Conservation (phyloP, 2,797 vertebrate species). For the Phataginus tetradactyla region DNA sequence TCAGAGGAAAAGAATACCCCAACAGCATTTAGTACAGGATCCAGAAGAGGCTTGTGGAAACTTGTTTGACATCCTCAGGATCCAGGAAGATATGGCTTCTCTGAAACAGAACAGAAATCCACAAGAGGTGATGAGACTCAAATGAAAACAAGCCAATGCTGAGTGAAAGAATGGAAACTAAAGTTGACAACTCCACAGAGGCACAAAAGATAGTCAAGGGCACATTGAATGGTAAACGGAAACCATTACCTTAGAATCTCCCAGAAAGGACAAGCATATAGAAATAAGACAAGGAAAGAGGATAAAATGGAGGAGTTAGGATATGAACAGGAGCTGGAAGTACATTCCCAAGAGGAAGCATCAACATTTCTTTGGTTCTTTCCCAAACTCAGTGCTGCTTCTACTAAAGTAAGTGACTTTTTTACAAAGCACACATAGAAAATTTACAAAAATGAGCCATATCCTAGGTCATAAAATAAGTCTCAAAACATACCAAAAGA, state of each 20-base stretch:
- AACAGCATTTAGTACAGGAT: not conserved
- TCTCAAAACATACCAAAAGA: not conserved
- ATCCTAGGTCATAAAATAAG: not conserved
- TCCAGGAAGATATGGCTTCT: not conserved
- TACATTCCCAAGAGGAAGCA: not conserved
- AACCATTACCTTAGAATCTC: not conserved
- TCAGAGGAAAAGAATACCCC: not conserved
- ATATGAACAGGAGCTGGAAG: not conserved
- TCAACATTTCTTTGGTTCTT: not conserved
- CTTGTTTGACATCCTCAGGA: not conserved
- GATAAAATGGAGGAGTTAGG: not conserved
- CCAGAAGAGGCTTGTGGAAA: not conserved
- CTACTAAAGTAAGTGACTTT: not conserved
- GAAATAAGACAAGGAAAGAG: not conserved
- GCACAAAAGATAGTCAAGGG: fast-evolving
- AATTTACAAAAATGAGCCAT: not conserved
- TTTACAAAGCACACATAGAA: not conserved
- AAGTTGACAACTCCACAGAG: not conserved
- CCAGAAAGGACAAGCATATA: not conserved
- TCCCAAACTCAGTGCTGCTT: not conserved
- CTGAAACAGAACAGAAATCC: not conserved
- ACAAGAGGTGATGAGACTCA: not conserved
- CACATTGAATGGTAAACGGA: fast-evolving
- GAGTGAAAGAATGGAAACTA: not conserved
- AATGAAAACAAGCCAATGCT: not conserved